Evolutionary conservation across 2,888 invertebrate genomes (phyloP), one percentile per base, ranked within the genome.

Genomic region (Spisula subtruncata): DNA sequence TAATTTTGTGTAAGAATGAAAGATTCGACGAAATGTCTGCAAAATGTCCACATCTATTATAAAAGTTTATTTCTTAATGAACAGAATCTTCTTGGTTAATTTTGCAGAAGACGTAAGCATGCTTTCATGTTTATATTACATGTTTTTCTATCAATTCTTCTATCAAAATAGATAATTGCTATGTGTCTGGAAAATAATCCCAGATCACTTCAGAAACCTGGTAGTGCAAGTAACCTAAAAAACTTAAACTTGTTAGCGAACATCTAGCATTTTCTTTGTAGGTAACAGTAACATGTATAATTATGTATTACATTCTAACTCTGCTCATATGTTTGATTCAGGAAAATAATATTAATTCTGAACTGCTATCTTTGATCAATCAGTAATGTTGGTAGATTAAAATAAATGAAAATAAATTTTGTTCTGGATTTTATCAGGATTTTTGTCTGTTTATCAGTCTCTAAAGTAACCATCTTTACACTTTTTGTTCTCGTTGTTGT

Each of bases 91-190:
- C 32, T 75, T 10, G 35, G 75, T 75, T 18, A 75, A 75, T 75
- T 75, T 75, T 75, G 16, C 35, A 6, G 32, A 75, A 32, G 75
- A 32, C 25, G 75, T 1, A 75, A 32, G 75, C 35, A 75, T 75
- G 75, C 75, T 75, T 75, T 75, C 35, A 75, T 75, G 75, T 75
- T 75, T 75, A 75, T 75, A 32, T 75, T 32, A 32, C 75, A 75
- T 75, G 75, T 12, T 75, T 75, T 75, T 35, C 75, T 35, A 75
- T 75, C 75, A 75, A 75, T 32, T 75, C 32, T 75, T 75, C 35
- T 25, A 75, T 75, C 75, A 75, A 75, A 75, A 75, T 75, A 75
- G 75, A 75, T 75, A 75, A 75, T 75, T 75, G 75, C 29, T 35
- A 18, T 35, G 75, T 75, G 75, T 75, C 75, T 75, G 75, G 75